Percentiles rank a stretch among this genome's conserved stretches.
These are phyloP conservation scores for Rynchops niger DNA, from an alignment of 2,113 vertebrate species.

Conservation along the genomic window DNA sequence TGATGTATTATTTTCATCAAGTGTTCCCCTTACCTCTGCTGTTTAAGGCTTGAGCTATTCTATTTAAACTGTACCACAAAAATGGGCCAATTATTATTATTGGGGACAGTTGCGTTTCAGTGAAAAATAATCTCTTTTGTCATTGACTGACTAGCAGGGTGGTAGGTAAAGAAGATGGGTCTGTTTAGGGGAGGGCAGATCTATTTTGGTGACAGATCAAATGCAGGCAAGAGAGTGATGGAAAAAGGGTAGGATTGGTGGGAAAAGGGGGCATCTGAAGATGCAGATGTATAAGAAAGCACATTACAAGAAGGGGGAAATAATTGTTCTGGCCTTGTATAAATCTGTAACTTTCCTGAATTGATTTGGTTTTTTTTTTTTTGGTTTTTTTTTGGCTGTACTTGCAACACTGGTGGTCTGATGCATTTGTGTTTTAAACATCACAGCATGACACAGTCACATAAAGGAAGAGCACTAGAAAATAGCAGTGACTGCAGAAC, in stretches of 20 bases:
- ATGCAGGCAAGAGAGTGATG: not conserved
- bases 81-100: not conserved
- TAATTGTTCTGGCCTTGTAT: not conserved
- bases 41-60: not conserved
- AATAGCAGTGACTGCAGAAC: not conserved
- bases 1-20: not conserved
- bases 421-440: not conserved
- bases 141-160: not conserved
- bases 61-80: not conserved
- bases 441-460: not conserved
- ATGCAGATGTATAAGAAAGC: not conserved
- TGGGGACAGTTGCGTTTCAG: not conserved
- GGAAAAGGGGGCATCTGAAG: not conserved
- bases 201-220: not conserved
- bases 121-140: not conserved
- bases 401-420: not conserved
- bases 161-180: not conserved
- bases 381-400: not conserved
- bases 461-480: not conserved
- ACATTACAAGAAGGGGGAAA: not conserved
- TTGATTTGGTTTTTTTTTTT: not conserved
- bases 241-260: not conserved
- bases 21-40: not conserved
- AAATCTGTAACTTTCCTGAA: not conserved
- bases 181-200: not conserved